phyloP scores from a whole-genome alignment of 2,888 invertebrate species.

The Erpobdella octoculata region DNA sequence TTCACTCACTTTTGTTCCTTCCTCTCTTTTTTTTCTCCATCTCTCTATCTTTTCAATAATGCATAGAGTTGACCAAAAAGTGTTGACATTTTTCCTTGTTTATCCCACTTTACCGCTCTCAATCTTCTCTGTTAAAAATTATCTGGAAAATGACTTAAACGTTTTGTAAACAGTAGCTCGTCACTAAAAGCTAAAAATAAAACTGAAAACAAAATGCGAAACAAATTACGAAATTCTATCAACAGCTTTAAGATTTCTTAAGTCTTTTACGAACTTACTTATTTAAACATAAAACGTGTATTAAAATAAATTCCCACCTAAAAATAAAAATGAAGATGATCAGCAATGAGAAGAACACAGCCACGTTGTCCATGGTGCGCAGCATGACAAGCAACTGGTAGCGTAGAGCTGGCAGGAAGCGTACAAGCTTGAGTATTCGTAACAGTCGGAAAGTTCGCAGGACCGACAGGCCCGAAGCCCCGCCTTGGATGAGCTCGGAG shows the following conservation, averaged over 20 bases:
- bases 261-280: not conserved
- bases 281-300: not conserved
- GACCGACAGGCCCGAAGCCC: slow-evolving; percentile 89
- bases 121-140: not conserved
- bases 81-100: not conserved
- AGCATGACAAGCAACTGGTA: slow-evolving; percentile 97
- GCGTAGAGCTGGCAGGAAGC: slow-evolving; percentile 92
- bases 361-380: slow-evolving; percentile 98
- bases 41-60: not conserved
- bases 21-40: not conserved
- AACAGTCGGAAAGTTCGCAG: slow-evolving; percentile 91
- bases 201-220: not conserved
- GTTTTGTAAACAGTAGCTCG: not conserved
- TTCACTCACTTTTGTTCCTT: not conserved
- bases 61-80: not conserved
- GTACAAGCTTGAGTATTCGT: slow-evolving; percentile 87
- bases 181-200: not conserved
- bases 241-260: not conserved
- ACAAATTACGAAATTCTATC: not conserved
- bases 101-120: not conserved
- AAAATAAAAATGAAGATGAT: slow-evolving; percentile 99
- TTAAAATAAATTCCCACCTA: slow-evolving; percentile 63
- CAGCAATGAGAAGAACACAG: slow-evolving; percentile 95
- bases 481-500: slow-evolving; percentile 58
- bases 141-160: not conserved